Percentiles rank a stretch among this genome's conserved stretches.
Conservation (phyloP, 2,888 invertebrate genomes). For the Melanostoma mellinum region DNA sequence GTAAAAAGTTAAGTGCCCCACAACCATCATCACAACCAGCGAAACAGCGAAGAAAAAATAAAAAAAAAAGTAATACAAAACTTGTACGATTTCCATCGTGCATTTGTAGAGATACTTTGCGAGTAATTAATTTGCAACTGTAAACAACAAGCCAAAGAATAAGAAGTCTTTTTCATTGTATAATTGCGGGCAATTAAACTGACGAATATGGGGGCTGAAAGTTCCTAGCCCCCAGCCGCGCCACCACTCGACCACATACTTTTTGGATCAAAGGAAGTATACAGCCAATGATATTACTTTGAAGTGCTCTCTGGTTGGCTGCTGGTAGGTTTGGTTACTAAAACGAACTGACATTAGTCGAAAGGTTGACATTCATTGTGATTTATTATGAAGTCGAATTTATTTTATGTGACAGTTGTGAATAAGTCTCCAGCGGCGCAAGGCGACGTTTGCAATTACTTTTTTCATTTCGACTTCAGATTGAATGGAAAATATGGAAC, state of each 20-base stretch:
- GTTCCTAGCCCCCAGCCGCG: conserved; percentile 34
- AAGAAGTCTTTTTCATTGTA: conserved; percentile 60
- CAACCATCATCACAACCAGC: background rate
- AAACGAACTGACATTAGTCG: conserved; percentile 16
- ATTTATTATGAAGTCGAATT: conserved; percentile 51
- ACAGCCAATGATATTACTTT: conserved; percentile 41
- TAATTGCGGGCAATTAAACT: conserved; percentile 67
- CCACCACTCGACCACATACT: conserved; percentile 2
- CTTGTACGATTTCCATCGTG: conserved; percentile 38
- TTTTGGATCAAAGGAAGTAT: conserved; percentile 47
- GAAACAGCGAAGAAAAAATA: background rate
- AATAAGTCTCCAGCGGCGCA: no score
- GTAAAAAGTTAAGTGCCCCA: conserved; percentile 36
- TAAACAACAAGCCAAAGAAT: conserved; percentile 48
- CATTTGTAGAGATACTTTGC: conserved; percentile 32
- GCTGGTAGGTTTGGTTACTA: conserved; percentile 4
- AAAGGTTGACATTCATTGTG: conserved; percentile 56
- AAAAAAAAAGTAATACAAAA: background rate
- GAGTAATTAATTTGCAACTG: conserved; percentile 69
- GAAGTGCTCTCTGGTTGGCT: conserved; percentile 20
- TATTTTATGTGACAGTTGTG: conserved; percentile 14
- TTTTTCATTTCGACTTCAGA: no score
- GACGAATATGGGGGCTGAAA: conserved; percentile 43
- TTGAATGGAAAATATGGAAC: no score
- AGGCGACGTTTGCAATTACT: no score